A percentile compares a stretch with the other conserved stretches of the same genome.
Evolutionary conservation across 2,888 invertebrate genomes (phyloP).

Genomic region (Brachypalpus laphriformis): DNA sequence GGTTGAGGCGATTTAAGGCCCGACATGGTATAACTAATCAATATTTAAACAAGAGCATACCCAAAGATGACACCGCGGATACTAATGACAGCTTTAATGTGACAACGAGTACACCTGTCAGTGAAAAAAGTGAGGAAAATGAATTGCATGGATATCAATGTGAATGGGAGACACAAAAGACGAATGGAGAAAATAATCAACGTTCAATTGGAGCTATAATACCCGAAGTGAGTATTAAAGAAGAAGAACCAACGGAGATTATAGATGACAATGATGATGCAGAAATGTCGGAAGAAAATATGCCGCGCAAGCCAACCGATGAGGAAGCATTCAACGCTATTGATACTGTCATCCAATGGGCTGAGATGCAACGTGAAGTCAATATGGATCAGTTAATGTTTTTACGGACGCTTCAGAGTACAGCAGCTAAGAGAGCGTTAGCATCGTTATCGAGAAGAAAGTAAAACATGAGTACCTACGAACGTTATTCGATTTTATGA

Average conservation of each 20-base stretch:
- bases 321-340: conserved; percentile 51
- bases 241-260: conserved; percentile 23
- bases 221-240: conserved; percentile 8
- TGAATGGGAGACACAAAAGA: background rate
- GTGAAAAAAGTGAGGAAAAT: background rate
- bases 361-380: conserved; percentile 12
- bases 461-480: background rate
- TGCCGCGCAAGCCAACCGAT: background rate
- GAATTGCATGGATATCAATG: background rate
- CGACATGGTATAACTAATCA: conserved; percentile 25
- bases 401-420: conserved; percentile 37
- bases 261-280: background rate
- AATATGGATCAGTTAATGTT: conserved; percentile 35
- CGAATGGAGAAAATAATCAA: background rate
- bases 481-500: background rate
- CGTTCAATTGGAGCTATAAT: background rate
- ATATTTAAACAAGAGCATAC: background rate
- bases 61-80: conserved; percentile 1
- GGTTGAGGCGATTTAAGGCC: conserved; percentile 32
- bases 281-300: background rate
- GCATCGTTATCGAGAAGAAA: conserved; percentile 14
- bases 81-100: background rate
- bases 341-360: conserved; percentile 39
- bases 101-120: background rate
- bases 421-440: conserved; percentile 36